These are phyloP conservation scores for Bubo blakistoni DNA, from an alignment of 2,113 vertebrate genomes.

Conservation along the genomic window DNA sequence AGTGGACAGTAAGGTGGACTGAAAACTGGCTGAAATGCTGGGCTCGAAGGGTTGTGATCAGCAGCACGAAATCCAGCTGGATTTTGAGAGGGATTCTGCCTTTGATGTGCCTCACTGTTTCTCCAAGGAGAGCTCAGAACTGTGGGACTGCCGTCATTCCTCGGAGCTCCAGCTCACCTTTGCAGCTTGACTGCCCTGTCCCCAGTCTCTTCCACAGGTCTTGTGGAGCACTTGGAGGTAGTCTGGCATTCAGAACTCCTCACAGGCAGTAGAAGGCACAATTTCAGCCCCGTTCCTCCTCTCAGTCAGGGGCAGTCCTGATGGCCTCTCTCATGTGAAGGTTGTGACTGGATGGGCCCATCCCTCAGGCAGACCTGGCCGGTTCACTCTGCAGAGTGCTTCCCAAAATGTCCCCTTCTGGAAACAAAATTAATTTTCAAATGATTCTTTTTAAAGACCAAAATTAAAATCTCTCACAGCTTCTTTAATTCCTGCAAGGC, in stretches of 20 bases:
- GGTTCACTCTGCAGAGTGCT: neutral
- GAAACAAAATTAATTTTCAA: neutral
- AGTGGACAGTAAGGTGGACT: neutral
- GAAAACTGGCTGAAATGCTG: neutral
- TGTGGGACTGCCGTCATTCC: rapidly evolving
- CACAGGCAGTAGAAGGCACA: neutral
- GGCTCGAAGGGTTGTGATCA: neutral
- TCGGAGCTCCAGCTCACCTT: neutral
- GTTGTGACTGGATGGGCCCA: neutral
- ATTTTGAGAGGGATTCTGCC: neutral
- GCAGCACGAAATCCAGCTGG: neutral
- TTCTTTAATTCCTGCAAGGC: neutral
- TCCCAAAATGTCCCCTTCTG: neutral
- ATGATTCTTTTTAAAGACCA: neutral
- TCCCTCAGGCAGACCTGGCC: neutral
- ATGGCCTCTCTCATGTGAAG: neutral
- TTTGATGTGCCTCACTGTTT: rapidly evolving
- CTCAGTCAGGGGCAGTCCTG: neutral
- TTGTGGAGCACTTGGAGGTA: neutral
- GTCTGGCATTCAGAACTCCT: neutral
- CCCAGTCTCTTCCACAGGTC: neutral
- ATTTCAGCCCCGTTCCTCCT: neutral
- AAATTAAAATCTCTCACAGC: neutral
- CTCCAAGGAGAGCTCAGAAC: neutral
- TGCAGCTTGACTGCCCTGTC: neutral